These are phyloP conservation scores for Lepidocyrtinus sp. DNA, from an alignment of 2,888 invertebrate species.

Conservation along the genomic window DNA sequence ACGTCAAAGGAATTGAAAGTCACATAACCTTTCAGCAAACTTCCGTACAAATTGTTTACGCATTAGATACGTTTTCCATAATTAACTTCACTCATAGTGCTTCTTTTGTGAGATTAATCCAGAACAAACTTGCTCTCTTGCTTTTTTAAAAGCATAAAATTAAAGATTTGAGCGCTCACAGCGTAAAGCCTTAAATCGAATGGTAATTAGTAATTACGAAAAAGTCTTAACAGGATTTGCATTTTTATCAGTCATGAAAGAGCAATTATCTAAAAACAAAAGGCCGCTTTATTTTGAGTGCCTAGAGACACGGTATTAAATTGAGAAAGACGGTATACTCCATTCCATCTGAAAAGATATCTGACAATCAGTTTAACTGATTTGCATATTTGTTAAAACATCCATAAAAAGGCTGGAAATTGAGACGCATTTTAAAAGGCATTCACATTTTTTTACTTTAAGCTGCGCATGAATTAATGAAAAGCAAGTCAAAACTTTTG, in stretches of 20 bases:
- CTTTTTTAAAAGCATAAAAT: too few relatives aligned
- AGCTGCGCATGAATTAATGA: neutral
- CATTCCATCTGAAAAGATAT: neutral
- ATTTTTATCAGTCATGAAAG: neutral
- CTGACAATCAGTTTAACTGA: conserved; percentile 8
- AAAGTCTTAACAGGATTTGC: conserved; percentile 17
- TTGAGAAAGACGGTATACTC: neutral
- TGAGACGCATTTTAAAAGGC: neutral
- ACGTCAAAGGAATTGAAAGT: too few relatives aligned
- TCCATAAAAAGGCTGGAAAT: neutral
- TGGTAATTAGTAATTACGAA: conserved; percentile 17
- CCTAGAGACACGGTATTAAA: neutral
- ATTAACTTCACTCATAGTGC: too few relatives aligned
- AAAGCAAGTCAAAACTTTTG: neutral
- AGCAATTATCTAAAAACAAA: neutral
- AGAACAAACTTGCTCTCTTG: too few relatives aligned
- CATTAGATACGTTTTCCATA: too few relatives aligned
- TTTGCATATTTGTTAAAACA: conserved; percentile 11
- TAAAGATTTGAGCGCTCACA: neutral
- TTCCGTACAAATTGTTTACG: too few relatives aligned
- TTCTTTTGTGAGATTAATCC: too few relatives aligned
- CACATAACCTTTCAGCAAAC: too few relatives aligned
- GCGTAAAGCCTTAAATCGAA: conserved; percentile 14
- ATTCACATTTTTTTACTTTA: too few relatives aligned
- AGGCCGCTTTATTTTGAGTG: neutral